Conservation (phyloP, 2,888 invertebrate species). For the Drosophila macrospina region DNA sequence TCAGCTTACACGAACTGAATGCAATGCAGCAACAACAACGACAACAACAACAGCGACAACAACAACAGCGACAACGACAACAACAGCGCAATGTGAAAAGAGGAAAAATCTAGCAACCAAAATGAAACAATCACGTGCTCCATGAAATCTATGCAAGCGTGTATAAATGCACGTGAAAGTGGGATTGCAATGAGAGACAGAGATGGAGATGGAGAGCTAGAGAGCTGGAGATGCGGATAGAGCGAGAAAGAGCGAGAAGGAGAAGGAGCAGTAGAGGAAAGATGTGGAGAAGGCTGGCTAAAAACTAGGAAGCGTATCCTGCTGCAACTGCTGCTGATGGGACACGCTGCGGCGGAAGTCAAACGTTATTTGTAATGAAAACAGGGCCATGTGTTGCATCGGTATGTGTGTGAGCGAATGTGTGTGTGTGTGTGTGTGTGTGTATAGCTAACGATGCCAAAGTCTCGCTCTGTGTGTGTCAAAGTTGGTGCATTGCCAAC, state of each 20-base stretch:
- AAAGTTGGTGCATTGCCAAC: conserved; percentile 76
- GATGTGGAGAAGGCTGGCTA: conserved; percentile 9
- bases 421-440: conserved; percentile 14
- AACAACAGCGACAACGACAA: not conserved
- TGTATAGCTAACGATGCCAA: conserved; percentile 61
- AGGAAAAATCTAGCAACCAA: conserved; percentile 68
- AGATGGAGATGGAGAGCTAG: too few relatives aligned
- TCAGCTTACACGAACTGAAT: conserved; percentile 79
- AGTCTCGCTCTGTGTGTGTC: conserved; percentile 40
- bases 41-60: conserved; percentile 22
- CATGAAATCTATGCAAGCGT: conserved; percentile 80
- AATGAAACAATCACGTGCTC: conserved; percentile 81
- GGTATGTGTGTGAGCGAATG: conserved; percentile 14
- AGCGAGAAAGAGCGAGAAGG: not conserved
- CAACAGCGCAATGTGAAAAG: not conserved
- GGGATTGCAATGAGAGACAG: conserved; percentile 56
- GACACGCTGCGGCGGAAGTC: conserved; percentile 76
- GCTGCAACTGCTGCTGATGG: conserved; percentile 36
- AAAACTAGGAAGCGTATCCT: conserved; percentile 47
- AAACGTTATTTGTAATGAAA: conserved; percentile 82
- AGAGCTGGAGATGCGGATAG: too few relatives aligned
- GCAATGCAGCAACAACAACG: conserved; percentile 47
- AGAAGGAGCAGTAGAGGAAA: not conserved
- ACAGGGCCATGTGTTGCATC: conserved; percentile 77
- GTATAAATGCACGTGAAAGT: conserved; percentile 80